phyloP scores from a whole-genome alignment of 2,888 invertebrate species.

The Andrena bucephala region DNA sequence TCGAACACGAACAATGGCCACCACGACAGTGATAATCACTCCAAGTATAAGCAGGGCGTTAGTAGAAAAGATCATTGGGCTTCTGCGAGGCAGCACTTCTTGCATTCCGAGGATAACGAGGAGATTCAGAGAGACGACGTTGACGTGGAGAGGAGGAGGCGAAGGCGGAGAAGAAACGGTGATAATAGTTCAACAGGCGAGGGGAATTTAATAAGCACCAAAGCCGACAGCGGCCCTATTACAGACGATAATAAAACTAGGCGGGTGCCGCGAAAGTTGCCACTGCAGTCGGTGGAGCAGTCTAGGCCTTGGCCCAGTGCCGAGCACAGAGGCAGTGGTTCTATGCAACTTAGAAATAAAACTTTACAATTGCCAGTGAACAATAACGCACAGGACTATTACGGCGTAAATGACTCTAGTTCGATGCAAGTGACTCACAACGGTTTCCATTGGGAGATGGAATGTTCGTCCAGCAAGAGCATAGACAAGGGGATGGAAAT shows the following conservation, averaged over 20 bases:
- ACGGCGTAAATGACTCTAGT: constrained; percentile 64
- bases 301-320: constrained; percentile 63
- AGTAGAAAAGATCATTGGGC: constrained; percentile 83
- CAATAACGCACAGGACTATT: constrained; percentile 77
- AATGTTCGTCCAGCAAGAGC: constrained; percentile 71
- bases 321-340: constrained; percentile 61
- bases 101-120: constrained; percentile 75
- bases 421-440: constrained; percentile 77
- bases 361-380: constrained; percentile 71
- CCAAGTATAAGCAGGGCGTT: constrained; percentile 75
- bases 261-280: constrained; percentile 80
- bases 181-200: constrained; percentile 71
- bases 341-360: constrained; percentile 66
- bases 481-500: constrained; percentile 74
- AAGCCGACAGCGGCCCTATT: constrained; percentile 58
- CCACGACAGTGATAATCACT: constrained; percentile 74
- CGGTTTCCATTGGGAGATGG: constrained; percentile 81
- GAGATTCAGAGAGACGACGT: constrained; percentile 74
- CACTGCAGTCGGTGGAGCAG: constrained; percentile 78
- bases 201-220: constrained; percentile 64
- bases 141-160: constrained; percentile 75
- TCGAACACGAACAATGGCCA: constrained; percentile 76
- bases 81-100: constrained; percentile 81
- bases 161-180: constrained; percentile 75
- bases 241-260: constrained; percentile 70